A percentile compares a stretch with the other conserved stretches of the same genome.
phyloP scores from a whole-genome alignment of 1,140 invertebrate species.

The Steinernema khuongi region DNA sequence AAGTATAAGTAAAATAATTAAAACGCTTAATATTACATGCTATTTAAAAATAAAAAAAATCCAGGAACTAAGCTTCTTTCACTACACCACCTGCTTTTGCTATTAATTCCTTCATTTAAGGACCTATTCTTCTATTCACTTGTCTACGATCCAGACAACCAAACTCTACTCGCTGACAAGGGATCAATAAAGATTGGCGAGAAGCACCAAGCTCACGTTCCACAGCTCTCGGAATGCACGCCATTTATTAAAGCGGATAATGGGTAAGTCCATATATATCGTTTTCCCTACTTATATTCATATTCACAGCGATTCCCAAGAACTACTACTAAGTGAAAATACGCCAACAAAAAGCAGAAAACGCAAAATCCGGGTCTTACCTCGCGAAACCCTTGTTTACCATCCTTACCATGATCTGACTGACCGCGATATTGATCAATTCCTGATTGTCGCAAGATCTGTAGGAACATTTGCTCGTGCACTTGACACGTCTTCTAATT shows the following conservation, averaged over 20 bases:
- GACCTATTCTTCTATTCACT: constrained; percentile 99
- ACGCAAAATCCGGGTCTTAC: constrained; percentile 44
- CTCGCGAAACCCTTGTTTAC: constrained; percentile 87
- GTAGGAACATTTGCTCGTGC: constrained; percentile 97
- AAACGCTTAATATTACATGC: constrained; percentile 85
- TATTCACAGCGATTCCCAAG: no score
- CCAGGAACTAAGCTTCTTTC: not conserved
- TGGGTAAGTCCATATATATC: constrained; percentile 29
- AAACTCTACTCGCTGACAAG: constrained; percentile 95
- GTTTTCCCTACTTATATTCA: not conserved
- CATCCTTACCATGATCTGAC: constrained; percentile 79
- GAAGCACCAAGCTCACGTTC: constrained; percentile 84
- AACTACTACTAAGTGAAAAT: constrained; percentile 14
- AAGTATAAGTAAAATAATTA: constrained; percentile 97
- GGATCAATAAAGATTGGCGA: constrained; percentile 87
- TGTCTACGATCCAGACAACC: constrained; percentile 96
- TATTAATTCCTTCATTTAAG: constrained; percentile 61
- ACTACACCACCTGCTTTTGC: not conserved
- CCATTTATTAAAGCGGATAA: constrained; percentile 27
- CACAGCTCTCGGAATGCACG: not conserved
- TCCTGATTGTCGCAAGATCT: constrained; percentile 89
- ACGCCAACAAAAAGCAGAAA: not conserved
- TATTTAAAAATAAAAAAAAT: constrained; percentile 70
- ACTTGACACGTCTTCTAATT: constrained; percentile 90
- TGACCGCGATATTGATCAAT: constrained; percentile 96